A percentile compares a stretch with the other conserved stretches of the same genome.
Evolutionary conservation across 1,140 invertebrate species (phyloP).

Genomic region (Ooceraea biroi): DNA sequence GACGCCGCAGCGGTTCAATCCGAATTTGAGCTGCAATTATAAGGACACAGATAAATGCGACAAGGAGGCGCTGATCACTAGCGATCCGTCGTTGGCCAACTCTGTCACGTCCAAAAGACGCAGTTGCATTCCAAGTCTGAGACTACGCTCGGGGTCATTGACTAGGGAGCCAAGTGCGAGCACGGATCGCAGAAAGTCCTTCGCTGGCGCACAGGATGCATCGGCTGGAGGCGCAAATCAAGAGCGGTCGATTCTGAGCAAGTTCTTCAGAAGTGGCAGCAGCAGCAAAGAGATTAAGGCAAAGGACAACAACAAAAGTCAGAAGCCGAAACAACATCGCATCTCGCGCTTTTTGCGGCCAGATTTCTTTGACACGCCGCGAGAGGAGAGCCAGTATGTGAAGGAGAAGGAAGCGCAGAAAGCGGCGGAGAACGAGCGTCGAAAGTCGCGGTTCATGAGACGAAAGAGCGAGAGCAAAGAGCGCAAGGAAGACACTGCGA

Average conservation of each 20-base stretch:
- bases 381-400: conserved; percentile 90
- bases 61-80: conserved; percentile 73
- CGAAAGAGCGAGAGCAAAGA: conserved; percentile 72
- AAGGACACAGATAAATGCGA: conserved; percentile 80
- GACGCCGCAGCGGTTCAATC: conserved; percentile 68
- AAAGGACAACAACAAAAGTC: conserved; percentile 81
- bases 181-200: conserved; percentile 68
- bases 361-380: conserved; percentile 92
- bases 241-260: conserved; percentile 87
- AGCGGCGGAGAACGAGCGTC: conserved; percentile 83
- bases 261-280: conserved; percentile 85
- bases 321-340: conserved; percentile 85
- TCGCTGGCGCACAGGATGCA: conserved; percentile 69
- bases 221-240: conserved; percentile 72
- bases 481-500: neutral
- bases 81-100: conserved; percentile 61
- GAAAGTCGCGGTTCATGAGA: conserved; percentile 82
- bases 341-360: conserved; percentile 91
- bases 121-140: conserved; percentile 81
- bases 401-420: conserved; percentile 89
- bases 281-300: conserved; percentile 78
- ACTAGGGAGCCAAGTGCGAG: conserved; percentile 75
- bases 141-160: conserved; percentile 81
- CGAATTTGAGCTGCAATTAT: conserved; percentile 78
- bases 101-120: conserved; percentile 75